A percentile compares a stretch with the other conserved stretches of the same genome.
These are phyloP conservation scores for Rotaria socialis DNA, from an alignment of 2,888 invertebrate genomes.

Conservation along the genomic window DNA sequence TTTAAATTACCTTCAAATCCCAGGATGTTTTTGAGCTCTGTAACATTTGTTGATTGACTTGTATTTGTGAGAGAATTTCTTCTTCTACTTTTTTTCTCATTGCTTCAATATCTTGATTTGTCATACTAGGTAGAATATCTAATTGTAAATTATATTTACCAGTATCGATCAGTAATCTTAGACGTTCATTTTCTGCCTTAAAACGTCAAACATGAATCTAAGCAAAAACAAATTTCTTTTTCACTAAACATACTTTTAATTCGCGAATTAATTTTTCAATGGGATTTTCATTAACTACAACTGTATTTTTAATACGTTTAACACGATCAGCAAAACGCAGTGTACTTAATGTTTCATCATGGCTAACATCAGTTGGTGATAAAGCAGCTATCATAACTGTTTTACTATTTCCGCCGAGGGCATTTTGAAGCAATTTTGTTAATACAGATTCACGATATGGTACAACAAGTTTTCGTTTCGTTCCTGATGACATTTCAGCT, in stretches of 20 bases:
- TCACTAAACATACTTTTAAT: constrained; percentile 52
- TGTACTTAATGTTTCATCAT: constrained; percentile 58
- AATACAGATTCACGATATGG: constrained; percentile 60
- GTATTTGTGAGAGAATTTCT: constrained; percentile 56
- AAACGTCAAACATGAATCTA: background rate
- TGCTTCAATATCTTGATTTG: constrained; percentile 53
- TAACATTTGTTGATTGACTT: constrained; percentile 56
- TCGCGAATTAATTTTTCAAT: constrained; percentile 59
- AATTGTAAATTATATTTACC: constrained; percentile 41
- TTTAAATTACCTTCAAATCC: constrained; percentile 55
- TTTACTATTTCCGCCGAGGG: constrained; percentile 61
- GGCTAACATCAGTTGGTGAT: constrained; percentile 60
- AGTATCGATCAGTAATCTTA: constrained; percentile 37
- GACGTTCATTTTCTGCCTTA: constrained; percentile 45
- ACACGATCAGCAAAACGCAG: constrained; percentile 59
- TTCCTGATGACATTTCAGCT: constrained; percentile 57
- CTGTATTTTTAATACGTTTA: constrained; percentile 60
- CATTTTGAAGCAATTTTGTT: constrained; percentile 60
- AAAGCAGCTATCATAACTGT: constrained; percentile 61
- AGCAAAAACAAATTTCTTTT: too few species aligned
- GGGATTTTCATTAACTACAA: constrained; percentile 60
- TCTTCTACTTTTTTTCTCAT: constrained; percentile 57
- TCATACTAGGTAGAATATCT: constrained; percentile 32
- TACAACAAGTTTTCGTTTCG: constrained; percentile 58
- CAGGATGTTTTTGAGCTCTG: constrained; percentile 52